Conservation (phyloP, 2,888 invertebrate species). For the Luperina nickerlii region DNA sequence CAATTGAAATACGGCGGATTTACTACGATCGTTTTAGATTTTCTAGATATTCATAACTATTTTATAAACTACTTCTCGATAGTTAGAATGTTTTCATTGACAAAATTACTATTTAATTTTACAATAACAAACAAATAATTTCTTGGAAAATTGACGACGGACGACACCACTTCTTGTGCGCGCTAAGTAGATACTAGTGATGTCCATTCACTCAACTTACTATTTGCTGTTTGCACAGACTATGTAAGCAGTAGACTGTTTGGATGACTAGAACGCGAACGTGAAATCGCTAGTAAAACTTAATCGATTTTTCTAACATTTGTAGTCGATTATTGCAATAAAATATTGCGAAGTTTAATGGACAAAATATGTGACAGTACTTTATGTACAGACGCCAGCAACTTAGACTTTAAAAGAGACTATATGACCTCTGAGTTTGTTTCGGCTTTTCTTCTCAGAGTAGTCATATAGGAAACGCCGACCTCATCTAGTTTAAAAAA, state of each 20-base stretch:
- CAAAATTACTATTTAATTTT: conserved; percentile 38
- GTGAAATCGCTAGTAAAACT: background rate
- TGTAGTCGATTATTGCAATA: conserved; percentile 7
- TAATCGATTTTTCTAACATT: background rate
- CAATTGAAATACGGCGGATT: conserved; percentile 75
- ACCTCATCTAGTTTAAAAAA: too few species aligned
- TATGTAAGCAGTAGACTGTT: background rate
- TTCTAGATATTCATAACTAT: conserved; percentile 15
- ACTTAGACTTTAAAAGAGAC: too few species aligned
- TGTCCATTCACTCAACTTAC: conserved; percentile 32
- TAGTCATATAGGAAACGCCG: too few species aligned
- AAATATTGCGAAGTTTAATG: too few species aligned
- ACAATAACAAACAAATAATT: conserved; percentile 70
- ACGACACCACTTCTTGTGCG: conserved; percentile 34
- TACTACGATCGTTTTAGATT: conserved; percentile 14
- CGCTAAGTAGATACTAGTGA: conserved; percentile 66
- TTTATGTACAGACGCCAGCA: background rate
- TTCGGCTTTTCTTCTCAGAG: too few species aligned
- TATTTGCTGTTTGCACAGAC: conserved; percentile 18
- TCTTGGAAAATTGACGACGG: conserved; percentile 48
- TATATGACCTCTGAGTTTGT: too few species aligned
- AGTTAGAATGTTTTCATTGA: conserved; percentile 58
- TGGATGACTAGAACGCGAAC: background rate
- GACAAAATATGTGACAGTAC: too few species aligned
- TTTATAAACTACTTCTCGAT: background rate